phyloP scores from a whole-genome alignment of 2,797 vertebrate species.

The Sebastes trivittatus region DNA sequence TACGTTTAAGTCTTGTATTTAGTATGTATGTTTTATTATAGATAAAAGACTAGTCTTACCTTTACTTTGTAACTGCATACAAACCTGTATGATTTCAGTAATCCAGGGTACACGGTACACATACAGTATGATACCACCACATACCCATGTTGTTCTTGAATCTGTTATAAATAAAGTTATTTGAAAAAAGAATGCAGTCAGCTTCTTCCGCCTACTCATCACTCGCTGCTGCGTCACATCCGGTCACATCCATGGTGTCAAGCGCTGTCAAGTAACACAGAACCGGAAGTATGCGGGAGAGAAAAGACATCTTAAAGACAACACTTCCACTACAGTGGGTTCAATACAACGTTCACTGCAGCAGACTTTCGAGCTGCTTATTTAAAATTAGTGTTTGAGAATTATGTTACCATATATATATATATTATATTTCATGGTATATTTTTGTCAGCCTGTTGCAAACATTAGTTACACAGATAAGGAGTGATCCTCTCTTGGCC shows the following conservation, averaged over 20 bases:
- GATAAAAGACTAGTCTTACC: not conserved
- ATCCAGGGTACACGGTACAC: not conserved
- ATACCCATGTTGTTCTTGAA: not conserved
- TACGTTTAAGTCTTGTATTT: not conserved
- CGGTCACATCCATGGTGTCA: too few species aligned
- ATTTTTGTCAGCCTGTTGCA: not conserved
- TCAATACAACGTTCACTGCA: too few species aligned
- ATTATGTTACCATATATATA: too few species aligned
- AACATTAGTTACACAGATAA: not conserved
- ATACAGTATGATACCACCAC: not conserved
- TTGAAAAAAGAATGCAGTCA: not conserved
- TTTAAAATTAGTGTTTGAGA: not conserved
- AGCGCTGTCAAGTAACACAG: not conserved
- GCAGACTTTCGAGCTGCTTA: not conserved
- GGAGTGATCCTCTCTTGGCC: not conserved
- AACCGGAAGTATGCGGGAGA: not conserved
- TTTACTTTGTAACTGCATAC: not conserved
- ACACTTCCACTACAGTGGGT: too few species aligned
- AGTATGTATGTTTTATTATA: not conserved
- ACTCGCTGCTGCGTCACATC: constrained; percentile 2
- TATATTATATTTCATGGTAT: not conserved
- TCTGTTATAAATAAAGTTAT: constrained; percentile 25
- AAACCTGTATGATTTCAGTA: not conserved
- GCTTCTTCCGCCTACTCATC: constrained; percentile 49
- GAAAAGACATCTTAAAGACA: not conserved